Percentiles rank a stretch among this genome's conserved stretches.
These are phyloP conservation scores for Novumbra hubbsi DNA, from an alignment of 2,797 vertebrate species.

Conservation along the genomic window DNA sequence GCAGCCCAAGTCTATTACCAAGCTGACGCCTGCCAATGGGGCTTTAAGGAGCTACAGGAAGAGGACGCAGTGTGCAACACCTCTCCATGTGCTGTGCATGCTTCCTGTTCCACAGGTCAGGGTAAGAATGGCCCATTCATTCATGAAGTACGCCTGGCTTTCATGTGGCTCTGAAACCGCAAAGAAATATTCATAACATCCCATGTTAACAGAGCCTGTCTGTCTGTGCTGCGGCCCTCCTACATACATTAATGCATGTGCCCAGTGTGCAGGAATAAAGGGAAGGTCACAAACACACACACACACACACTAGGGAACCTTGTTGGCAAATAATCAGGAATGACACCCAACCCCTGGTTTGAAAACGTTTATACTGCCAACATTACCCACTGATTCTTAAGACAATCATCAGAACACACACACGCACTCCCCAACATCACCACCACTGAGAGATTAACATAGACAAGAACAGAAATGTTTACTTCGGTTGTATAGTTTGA, in stretches of 20 bases:
- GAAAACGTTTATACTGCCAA: constrained; percentile 4
- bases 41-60: background rate
- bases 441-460: background rate
- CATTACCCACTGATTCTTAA: constrained; percentile 16
- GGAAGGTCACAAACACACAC: background rate
- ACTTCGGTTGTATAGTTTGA: constrained; percentile 5
- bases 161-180: constrained; percentile 38
- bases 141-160: background rate
- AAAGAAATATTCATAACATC: background rate
- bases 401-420: background rate
- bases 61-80: background rate
- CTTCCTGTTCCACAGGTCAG: background rate
- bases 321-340: constrained; percentile 7
- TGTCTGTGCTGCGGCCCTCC: constrained; percentile 1
- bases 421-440: background rate
- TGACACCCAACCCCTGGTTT: background rate
- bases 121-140: constrained; percentile 2
- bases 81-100: background rate
- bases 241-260: background rate
- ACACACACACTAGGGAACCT: background rate
- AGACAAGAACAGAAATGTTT: constrained; percentile 17
- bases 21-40: background rate
- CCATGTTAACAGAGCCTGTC: constrained; percentile 10
- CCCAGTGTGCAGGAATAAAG: background rate
- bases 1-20: background rate